Evolutionary conservation across 2,113 vertebrate genomes (phyloP), one percentile per base, ranked within the genome.

Genomic region (Syrrhaptes paradoxus): DNA sequence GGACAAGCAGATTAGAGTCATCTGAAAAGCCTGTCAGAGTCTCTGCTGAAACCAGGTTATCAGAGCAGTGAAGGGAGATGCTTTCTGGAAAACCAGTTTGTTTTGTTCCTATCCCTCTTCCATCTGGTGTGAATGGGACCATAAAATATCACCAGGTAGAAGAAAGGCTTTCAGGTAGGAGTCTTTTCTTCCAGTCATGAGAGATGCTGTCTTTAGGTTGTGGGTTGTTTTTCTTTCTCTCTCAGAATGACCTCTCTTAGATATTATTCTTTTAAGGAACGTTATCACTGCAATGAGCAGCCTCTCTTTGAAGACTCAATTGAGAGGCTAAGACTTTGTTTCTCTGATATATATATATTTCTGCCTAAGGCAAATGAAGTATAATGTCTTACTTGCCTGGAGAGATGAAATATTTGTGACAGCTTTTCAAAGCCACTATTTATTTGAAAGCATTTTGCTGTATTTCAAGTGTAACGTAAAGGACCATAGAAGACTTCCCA

Each of bases 141-240:
- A n/a, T 84, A 79, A 89, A 75, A 68, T 70, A 51, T 28, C 93
- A 76, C 24, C 77, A 94, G 81, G 85, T 75, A 25, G 73, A 96
- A 85, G 88, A 90, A 90, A 84, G 73, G 57, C 34, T 88, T 92
- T 86, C 96, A 97, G 97, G 97, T 97, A 96, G 84, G 97, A 94
- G 34, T 81, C 41, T 89, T 70, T 74, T 87, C 76, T 63, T 91
- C 52, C 29, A 81, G 13, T 85, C n/a, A 17, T 57, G 24, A 71
- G 62, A 79, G 43, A 68, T 52, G 21, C 24, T 96, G 20, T 75
- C 36, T 82, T 81, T 70, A 54, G 63, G 14, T 48, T 0, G 0
- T 62, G 29, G 11, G 51, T 66, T 89, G 58, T 57, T 94, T 89
- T 68, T 45, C 38, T 86, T 90, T 78, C 48, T 76, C 1, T 71